Evolutionary conservation across 2,888 invertebrate species (phyloP), one percentile per base, ranked within the genome.

Genomic region (Eupithecia pulchellata): DNA sequence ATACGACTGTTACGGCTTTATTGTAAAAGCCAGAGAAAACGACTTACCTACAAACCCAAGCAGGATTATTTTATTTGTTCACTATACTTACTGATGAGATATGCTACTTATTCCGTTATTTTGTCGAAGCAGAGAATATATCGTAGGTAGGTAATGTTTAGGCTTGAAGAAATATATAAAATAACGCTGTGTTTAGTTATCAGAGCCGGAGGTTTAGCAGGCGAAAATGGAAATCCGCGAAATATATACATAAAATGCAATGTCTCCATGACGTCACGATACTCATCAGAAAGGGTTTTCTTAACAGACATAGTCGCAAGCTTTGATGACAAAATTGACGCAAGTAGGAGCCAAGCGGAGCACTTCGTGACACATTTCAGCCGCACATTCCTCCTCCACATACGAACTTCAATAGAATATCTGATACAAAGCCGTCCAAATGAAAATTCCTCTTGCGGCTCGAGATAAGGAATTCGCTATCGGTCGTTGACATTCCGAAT

Each of bases 391-490:
- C 57, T 29, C 11, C 14, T 14, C 9, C 8, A 57, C 57, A 29
- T 29, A 29, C 65, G 57, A 52, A 14, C 29, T 63, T 72, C 68
- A 62, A 62, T 68, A 47, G 42, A 68, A 72, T 66, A 63, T 25
- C 66, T 57, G 42, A 65, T 63, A 62, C 57, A 69, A 60, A 69
- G 60, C 64, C 68, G 64, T 61, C 67, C 39, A 64, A 69, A 73
- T 73, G 60, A 69, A 66, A 73, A 66, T 64, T 64, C 64, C 71
- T 66, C 42, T 8, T 32, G 69, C 27, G 69, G 52, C 66, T 52
- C 58, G 62, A 64, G 67, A 73, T 70, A 68, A 64, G 67, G 67
- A 69, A 73, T 73, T 61, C 73, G 39, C 67, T 62, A 67, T 69
- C 69, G 73, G 67, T 69, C 67, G 67, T 73, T 64, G 67, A 69